These are phyloP conservation scores for Pterobdella sp. DNA, from an alignment of 2,888 invertebrate species.

Conservation along the genomic window DNA sequence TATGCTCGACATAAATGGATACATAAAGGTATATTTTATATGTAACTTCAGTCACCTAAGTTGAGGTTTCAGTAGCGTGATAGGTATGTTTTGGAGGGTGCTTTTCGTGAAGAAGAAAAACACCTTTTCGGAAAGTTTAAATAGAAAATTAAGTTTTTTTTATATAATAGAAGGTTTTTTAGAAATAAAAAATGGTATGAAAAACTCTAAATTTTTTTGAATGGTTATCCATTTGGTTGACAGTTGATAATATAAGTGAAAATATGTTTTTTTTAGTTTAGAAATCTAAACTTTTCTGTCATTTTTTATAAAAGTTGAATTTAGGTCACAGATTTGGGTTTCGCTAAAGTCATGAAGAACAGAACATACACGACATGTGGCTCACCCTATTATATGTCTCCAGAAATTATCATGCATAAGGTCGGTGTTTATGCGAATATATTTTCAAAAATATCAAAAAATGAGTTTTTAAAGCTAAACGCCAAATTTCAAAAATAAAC, in stretches of 20 bases:
- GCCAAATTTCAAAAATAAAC: too few relatives aligned
- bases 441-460: too few relatives aligned
- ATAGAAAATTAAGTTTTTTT: not conserved
- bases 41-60: not conserved
- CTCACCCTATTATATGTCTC: slow-evolving; percentile 28
- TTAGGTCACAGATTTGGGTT: slow-evolving; percentile 25
- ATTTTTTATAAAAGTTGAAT: not conserved
- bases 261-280: not conserved
- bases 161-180: not conserved
- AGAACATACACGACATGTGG: slow-evolving; percentile 26
- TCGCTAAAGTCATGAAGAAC: slow-evolving; percentile 23
- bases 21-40: slow-evolving; percentile 6
- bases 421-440: not conserved
- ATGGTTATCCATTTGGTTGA: not conserved
- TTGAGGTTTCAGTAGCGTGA: not conserved
- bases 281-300: not conserved
- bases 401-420: slow-evolving; percentile 28
- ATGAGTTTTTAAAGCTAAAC: too few relatives aligned
- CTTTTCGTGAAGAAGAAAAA: not conserved
- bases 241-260: not conserved
- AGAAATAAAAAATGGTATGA: too few relatives aligned
- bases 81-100: not conserved
- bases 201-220: too few relatives aligned
- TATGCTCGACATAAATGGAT: slow-evolving; percentile 27
- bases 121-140: not conserved